Percentiles rank a stretch among this genome's conserved stretches.
These are phyloP conservation scores for Peromyscus polionotus DNA, from an alignment of 2,113 vertebrate genomes.

Conservation along the genomic window DNA sequence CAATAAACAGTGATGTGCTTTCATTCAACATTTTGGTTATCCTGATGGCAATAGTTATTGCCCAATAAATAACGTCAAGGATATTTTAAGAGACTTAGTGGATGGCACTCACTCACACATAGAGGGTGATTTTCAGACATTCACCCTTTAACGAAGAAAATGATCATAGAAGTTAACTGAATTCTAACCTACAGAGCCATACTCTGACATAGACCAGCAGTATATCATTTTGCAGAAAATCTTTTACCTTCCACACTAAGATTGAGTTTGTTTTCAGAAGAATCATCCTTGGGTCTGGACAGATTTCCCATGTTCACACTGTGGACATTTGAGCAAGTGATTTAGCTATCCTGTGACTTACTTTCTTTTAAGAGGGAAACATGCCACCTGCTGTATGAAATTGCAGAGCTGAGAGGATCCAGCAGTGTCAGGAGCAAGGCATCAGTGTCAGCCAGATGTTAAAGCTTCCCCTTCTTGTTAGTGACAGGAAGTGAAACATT, in stretches of 20 bases:
- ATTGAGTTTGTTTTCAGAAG: neutral
- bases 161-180: neutral
- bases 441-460: too few species aligned
- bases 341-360: neutral
- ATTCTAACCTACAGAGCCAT: neutral
- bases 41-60: neutral
- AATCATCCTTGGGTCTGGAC: neutral
- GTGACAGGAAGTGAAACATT: neutral
- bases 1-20: neutral
- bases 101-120: neutral
- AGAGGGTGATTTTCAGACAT: neutral
- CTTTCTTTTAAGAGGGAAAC: neutral
- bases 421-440: neutral
- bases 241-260: neutral
- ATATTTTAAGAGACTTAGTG: neutral
- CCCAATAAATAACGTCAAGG: neutral
- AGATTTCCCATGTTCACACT: neutral
- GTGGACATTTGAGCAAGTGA: neutral
- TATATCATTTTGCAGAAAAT: neutral
- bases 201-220: neutral
- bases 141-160: neutral
- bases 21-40: neutral
- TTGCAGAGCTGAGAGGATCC: neutral
- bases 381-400: neutral
- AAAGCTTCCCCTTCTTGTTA: too few species aligned